A percentile compares a stretch with the other conserved stretches of the same genome.
Conservation (phyloP, 2,888 invertebrate genomes). For the Drosophila siamana region DNA sequence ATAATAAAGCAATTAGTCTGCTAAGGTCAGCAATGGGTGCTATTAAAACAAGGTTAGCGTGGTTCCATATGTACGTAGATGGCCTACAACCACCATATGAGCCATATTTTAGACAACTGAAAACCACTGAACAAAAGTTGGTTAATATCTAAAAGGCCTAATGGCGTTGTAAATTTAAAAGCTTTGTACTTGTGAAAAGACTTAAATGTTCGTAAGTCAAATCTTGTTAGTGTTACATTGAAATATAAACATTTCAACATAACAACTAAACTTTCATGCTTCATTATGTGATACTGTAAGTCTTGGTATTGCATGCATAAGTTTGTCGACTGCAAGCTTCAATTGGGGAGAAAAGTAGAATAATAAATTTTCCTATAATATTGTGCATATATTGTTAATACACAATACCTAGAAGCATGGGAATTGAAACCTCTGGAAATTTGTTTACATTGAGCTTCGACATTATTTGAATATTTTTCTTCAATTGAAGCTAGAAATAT, state of each 20-base stretch:
- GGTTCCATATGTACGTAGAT: too few species aligned
- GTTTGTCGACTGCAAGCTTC: background rate
- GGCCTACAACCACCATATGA: too few species aligned
- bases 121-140: background rate
- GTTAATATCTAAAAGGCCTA: slow-evolving; percentile 6
- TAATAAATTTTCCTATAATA: too few species aligned
- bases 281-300: background rate
- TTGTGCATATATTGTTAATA: too few species aligned
- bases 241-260: background rate
- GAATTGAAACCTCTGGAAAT: too few species aligned
- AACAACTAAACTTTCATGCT: background rate
- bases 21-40: slow-evolving; percentile 43
- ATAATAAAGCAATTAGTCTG: slow-evolving; percentile 28
- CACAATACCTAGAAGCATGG: too few species aligned
- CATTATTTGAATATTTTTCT: background rate
- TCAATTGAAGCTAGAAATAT: background rate
- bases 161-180: background rate
- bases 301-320: background rate
- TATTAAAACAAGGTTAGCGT: slow-evolving; percentile 33
- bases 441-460: too few species aligned
- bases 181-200: background rate
- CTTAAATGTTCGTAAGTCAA: background rate
- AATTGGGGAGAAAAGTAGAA: too few species aligned
- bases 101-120: too few species aligned
- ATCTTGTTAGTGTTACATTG: background rate